Evolutionary conservation across 2,113 vertebrate species (phyloP).

Genomic region (Brienomyrus brachyistius): DNA sequence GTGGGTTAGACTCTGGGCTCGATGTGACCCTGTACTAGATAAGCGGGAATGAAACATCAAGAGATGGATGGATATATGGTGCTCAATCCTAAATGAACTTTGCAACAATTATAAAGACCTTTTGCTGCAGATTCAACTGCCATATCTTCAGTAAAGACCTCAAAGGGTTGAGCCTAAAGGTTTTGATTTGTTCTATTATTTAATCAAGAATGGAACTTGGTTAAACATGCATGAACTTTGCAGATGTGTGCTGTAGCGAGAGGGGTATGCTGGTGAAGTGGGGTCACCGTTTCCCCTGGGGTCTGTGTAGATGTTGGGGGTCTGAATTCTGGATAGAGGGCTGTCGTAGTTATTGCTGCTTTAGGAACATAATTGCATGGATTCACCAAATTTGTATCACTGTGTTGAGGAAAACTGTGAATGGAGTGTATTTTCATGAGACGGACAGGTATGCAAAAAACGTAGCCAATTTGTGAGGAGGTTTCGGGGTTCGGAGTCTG

Average conservation of each 20-base stretch:
- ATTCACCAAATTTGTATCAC: background rate
- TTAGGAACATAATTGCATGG: background rate
- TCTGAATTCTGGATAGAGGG: background rate
- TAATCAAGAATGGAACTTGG: background rate
- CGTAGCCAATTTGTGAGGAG: background rate
- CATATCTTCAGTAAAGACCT: background rate
- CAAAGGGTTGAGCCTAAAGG: background rate
- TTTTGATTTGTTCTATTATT: background rate
- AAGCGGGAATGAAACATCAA: background rate
- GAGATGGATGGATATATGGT: background rate
- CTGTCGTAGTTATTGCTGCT: background rate
- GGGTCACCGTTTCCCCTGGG: background rate
- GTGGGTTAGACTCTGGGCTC: background rate
- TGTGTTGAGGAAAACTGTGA: background rate
- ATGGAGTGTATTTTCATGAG: background rate
- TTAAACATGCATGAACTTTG: background rate
- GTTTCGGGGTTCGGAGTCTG: background rate
- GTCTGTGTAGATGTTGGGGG: background rate
- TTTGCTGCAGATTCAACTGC: background rate
- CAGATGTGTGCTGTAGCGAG: background rate
- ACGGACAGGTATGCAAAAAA: background rate
- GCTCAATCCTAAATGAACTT: background rate
- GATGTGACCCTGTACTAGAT: background rate
- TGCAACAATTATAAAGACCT: background rate
- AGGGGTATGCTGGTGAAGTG: background rate